These are phyloP conservation scores for Pinna nobilis DNA, from an alignment of 1,140 invertebrate genomes.

Conservation along the genomic window DNA sequence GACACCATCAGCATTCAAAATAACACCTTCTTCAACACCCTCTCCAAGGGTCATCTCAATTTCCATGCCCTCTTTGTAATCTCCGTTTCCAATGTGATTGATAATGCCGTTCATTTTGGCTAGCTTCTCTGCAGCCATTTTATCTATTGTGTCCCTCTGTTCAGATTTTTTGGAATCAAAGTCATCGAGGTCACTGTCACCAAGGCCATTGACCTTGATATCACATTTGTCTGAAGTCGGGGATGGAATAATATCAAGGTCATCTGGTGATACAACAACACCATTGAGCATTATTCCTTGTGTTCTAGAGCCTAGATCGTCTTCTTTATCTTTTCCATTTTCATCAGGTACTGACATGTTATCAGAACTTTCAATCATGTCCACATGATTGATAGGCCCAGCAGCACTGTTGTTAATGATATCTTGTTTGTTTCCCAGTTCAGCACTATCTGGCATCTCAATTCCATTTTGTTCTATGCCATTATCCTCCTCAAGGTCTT, in stretches of 20 bases:
- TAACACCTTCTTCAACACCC: conserved; percentile 16
- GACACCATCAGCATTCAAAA: conserved; percentile 1
- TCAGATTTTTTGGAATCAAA: conserved; percentile 12
- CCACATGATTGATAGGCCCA: too few species aligned
- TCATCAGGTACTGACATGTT: background rate
- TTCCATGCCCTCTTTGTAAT: background rate
- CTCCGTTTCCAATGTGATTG: conserved; percentile 22
- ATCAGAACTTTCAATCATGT: too few species aligned
- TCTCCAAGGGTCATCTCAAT: background rate
- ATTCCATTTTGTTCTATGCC: conserved; percentile 6
- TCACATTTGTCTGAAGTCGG: conserved; percentile 25
- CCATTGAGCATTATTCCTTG: conserved; percentile 17
- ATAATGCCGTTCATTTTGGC: conserved; percentile 27
- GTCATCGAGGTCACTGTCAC: conserved; percentile 9
- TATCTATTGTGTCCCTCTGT: conserved; percentile 23
- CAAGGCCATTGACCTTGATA: conserved; percentile 1
- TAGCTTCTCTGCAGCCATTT: conserved; percentile 24
- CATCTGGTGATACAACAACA: conserved; percentile 24
- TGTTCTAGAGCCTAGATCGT: background rate
- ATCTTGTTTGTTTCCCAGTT: too few species aligned
- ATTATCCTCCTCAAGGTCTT: background rate
- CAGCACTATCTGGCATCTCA: too few species aligned
- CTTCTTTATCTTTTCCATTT: background rate
- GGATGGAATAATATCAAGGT: conserved; percentile 34
- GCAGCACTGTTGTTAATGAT: too few species aligned